Conservation (phyloP, 2,797 vertebrate genomes). For the Eremophila alpestris region DNA sequence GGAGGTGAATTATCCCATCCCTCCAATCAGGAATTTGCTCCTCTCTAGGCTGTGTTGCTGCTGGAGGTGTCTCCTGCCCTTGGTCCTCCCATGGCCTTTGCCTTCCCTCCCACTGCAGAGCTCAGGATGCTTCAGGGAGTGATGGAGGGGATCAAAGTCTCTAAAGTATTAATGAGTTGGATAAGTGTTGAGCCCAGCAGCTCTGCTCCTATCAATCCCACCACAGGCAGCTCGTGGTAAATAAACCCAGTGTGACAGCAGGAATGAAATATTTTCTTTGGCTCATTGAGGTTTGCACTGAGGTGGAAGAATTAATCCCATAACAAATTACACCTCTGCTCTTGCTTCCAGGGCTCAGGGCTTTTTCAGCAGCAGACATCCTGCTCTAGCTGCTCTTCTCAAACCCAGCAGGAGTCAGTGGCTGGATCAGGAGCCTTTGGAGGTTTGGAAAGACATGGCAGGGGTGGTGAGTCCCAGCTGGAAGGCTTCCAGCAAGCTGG, state of each 20-base stretch:
- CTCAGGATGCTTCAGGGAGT: not conserved
- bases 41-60: not conserved
- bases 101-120: not conserved
- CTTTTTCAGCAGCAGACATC: not conserved
- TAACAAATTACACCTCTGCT: conserved; percentile 27
- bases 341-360: not conserved
- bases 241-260: not conserved
- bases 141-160: not conserved
- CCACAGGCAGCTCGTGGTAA: not conserved
- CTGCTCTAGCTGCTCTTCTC: not conserved
- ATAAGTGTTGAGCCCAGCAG: not conserved
- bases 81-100: not conserved
- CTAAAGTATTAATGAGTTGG: not conserved
- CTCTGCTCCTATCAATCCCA: not conserved
- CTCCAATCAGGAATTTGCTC: not conserved
- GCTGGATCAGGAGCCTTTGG: not conserved
- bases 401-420: not conserved
- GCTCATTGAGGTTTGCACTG: conserved; percentile 21
- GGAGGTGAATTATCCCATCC: not conserved
- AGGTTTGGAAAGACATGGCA: not conserved
- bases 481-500: not conserved
- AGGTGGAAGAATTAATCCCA: conserved; percentile 49
- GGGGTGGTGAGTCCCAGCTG: not conserved
- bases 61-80: not conserved
- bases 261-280: conserved; percentile 37